phyloP scores from a whole-genome alignment of 2,113 vertebrate species.

The Asarcornis scutulata region DNA sequence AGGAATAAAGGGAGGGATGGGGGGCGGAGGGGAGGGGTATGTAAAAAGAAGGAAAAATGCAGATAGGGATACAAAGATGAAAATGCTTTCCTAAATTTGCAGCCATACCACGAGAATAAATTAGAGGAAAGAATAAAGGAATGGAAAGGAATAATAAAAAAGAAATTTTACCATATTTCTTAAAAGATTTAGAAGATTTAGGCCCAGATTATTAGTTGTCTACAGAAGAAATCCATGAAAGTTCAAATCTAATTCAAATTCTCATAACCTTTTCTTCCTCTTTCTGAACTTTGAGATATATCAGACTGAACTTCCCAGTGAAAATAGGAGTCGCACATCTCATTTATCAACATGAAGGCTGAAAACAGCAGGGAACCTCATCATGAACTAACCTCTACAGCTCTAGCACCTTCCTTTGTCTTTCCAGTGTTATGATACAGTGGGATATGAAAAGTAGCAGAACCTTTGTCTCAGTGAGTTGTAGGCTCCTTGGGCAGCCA shows the following conservation, averaged over 20 bases:
- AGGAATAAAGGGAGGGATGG: not conserved
- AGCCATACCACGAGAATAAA: not conserved
- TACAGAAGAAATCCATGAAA: not conserved
- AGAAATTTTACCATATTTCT: not conserved
- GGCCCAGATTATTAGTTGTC: not conserved
- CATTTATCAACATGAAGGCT: not conserved
- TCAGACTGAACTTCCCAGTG: not conserved
- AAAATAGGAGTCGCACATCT: not conserved
- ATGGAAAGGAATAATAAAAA: not conserved
- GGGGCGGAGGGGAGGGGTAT: too few relatives aligned
- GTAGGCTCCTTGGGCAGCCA: not conserved
- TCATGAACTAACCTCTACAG: not conserved
- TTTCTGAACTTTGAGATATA: not conserved
- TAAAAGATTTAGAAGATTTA: not conserved
- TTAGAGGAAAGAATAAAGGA: not conserved
- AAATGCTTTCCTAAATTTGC: not conserved
- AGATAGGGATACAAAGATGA: not conserved
- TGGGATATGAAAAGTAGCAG: not conserved
- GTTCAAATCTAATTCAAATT: not conserved
- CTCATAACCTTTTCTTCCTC: not conserved
- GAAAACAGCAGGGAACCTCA: not conserved
- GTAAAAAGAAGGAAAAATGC: not conserved
- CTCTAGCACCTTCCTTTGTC: not conserved
- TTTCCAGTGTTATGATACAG: not conserved
- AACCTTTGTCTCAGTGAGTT: not conserved